Evolutionary conservation across 2,113 vertebrate species (phyloP).

Genomic region (Capreolus pygargus): DNA sequence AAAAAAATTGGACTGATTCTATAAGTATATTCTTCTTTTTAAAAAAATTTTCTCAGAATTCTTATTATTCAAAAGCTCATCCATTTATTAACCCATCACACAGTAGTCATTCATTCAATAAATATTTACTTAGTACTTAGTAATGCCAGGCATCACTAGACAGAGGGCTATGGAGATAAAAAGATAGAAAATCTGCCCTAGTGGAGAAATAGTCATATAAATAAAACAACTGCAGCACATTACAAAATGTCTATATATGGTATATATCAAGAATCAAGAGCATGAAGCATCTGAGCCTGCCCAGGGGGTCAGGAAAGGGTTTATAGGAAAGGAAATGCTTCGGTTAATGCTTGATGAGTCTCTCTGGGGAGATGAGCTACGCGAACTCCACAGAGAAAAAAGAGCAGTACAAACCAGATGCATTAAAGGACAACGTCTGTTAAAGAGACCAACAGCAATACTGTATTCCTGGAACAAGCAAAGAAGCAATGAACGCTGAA

Average conservation of each 20-base stretch:
- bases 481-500: not conserved
- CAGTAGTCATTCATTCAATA: not conserved
- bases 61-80: not conserved
- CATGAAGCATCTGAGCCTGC: not conserved
- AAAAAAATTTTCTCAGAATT: not conserved
- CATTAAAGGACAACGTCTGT: not conserved
- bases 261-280: not conserved
- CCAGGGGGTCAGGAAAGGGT: not conserved
- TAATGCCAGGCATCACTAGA: not conserved
- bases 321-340: not conserved
- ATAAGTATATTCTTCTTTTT: not conserved
- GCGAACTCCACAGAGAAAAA: not conserved
- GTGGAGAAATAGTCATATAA: not conserved
- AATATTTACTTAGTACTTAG: not conserved
- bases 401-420: not conserved
- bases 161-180: not conserved
- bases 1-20: not conserved
- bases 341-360: not conserved
- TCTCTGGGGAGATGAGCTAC: not conserved
- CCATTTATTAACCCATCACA: not conserved
- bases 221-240: not conserved
- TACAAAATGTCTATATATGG: not conserved
- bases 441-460: not conserved
- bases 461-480: not conserved
- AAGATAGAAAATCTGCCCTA: not conserved